phyloP scores from a whole-genome alignment of 2,888 invertebrate species.

The Bugula neritina region DNA sequence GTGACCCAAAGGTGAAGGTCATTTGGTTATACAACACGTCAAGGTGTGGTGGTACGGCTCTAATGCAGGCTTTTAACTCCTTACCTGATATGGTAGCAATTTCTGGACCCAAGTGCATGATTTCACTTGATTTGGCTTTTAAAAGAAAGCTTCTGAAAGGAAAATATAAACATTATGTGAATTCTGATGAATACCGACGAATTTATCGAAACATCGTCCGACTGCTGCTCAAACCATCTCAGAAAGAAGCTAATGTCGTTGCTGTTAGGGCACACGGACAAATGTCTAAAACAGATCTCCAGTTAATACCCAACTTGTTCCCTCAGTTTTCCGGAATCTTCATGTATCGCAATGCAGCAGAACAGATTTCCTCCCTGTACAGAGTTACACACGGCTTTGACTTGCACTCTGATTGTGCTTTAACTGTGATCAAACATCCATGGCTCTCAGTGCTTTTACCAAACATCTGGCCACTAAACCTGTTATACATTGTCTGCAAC shows the following conservation, averaged over 20 bases:
- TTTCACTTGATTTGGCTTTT: not conserved
- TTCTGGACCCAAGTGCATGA: not conserved
- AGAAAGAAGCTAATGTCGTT: not conserved
- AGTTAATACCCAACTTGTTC: not conserved
- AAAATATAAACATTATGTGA: not conserved
- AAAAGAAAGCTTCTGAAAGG: not conserved
- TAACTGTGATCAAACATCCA: not conserved
- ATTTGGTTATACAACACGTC: not conserved
- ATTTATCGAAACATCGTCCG: not conserved
- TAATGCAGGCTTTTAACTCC: slow-evolving; percentile 10
- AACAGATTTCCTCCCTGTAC: not conserved
- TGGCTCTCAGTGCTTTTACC: not conserved
- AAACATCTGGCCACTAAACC: not conserved
- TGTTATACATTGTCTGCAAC: not conserved
- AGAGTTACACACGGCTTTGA: not conserved
- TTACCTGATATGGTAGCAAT: not conserved
- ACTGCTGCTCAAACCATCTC: not conserved
- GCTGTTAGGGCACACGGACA: not conserved
- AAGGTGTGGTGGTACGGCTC: not conserved
- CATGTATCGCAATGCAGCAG: slow-evolving; percentile 1
- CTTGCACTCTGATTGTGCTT: not conserved
- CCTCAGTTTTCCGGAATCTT: not conserved
- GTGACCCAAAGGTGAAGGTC: not conserved
- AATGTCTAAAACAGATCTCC: not conserved
- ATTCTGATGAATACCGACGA: not conserved